Evolutionary conservation across 2,888 invertebrate genomes (phyloP), one percentile per base, ranked within the genome.

Genomic region (Andrena camellia): DNA sequence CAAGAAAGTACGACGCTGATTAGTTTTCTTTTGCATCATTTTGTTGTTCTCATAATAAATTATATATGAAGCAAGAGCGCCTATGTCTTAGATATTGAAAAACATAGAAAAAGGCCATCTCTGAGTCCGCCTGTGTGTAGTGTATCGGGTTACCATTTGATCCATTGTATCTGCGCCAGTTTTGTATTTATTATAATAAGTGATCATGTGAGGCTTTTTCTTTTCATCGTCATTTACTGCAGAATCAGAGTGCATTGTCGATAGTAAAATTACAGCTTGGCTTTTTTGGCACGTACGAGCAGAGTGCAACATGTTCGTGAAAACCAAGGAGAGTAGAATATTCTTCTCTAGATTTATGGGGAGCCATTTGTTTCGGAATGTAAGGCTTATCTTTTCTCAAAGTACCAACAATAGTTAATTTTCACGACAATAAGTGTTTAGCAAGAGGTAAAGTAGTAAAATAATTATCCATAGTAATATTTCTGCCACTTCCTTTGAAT

Each of bases 381-480:
- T 50, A 88, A 82, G 29, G 31, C 89, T 35, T 89, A 71, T 88
- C 88, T 81, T 82, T 88, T 23, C 71, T 66, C 13, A 88, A 33
- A 17, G 87, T 89, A 2, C 85, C 83, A 29, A 87, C 86, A 50
- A 89, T 69, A 7, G 86, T 87, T 8, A 88, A 54, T 10, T 90
- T 86, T 85, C 87, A 86, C 0, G 84, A 85, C 42, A 87, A 35
- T 17, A 87, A 64, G 66, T 78, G 67, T 66, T 86, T 86, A 7
- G 88, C 88, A 31, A 91, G 64, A 2, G 80, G 87, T 69, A 29
- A n/a, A n/a, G 50, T 50, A 50, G 89, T 87, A 74, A 89, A 90
- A 76, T 78, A 91, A 76, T 90, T 90, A 66, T 90, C 89, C 86
- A 84, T 87, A 0, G 78, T 75, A 62, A 90, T 80, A 69, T 90